These are phyloP conservation scores for Anolis apletophallus DNA, from an alignment of 2,797 vertebrate genomes.

Conservation along the genomic window DNA sequence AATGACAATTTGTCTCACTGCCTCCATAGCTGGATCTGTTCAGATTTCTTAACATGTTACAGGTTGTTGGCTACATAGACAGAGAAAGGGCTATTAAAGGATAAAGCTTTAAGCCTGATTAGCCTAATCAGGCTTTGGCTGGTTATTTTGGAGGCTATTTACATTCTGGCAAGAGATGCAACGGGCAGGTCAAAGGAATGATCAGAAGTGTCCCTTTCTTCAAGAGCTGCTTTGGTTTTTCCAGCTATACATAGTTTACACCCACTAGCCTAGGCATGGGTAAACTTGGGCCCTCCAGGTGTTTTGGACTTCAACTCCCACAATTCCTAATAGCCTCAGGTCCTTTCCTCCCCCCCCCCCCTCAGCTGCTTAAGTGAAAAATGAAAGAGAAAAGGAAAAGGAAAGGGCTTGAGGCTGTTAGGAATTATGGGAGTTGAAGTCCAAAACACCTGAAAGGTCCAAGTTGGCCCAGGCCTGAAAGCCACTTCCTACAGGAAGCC, in stretches of 20 bases:
- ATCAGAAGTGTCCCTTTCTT: neutral
- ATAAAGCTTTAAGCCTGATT: neutral
- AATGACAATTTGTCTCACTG: neutral
- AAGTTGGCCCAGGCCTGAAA: no score
- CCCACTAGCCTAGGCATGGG: no score
- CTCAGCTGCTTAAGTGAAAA: no score
- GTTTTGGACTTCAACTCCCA: no score
- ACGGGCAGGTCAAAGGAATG: neutral
- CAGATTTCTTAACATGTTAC: accelerated
- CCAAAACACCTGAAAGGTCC: no score
- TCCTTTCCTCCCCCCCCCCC: no score
- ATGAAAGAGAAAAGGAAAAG: no score
- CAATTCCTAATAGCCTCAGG: no score
- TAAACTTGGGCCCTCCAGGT: no score
- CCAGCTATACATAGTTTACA: neutral
- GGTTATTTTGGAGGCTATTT: neutral
- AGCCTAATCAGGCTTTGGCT: neutral
- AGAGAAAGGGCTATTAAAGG: accelerated
- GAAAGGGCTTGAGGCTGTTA: no score
- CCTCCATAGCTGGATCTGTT: neutral
- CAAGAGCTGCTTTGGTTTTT: neutral
- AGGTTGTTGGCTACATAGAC: accelerated
- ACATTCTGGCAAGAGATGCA: neutral
- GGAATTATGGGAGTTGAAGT: no score
- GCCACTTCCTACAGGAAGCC: neutral